A percentile compares a stretch with the other conserved stretches of the same genome.
phyloP scores from a whole-genome alignment of 2,113 vertebrate genomes.

The Chitala chitala region DNA sequence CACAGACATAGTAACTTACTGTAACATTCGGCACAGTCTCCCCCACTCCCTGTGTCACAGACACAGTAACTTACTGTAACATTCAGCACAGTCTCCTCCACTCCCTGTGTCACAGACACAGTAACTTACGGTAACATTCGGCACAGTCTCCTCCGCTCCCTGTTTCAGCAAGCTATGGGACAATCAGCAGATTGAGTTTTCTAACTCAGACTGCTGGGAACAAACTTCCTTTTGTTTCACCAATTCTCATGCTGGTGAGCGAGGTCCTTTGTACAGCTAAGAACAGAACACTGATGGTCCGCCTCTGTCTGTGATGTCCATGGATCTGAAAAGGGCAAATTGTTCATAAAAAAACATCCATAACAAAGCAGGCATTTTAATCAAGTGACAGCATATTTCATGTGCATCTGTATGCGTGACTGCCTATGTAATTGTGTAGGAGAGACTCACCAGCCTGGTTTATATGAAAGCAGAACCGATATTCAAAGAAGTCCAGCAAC shows the following conservation, averaged over 20 bases:
- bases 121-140: too few relatives aligned
- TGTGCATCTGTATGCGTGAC: not conserved
- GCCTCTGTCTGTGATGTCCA: not conserved
- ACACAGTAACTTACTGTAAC: too few relatives aligned
- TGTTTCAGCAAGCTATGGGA: not conserved
- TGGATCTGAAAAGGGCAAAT: not conserved
- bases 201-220: not conserved
- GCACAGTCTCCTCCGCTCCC: not conserved
- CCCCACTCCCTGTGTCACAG: too few relatives aligned
- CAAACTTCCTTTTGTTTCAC: conserved; percentile 4
- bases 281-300: not conserved
- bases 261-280: not conserved
- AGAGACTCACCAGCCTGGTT: not conserved
- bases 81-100: too few relatives aligned
- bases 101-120: too few relatives aligned
- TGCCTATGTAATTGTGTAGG: not conserved
- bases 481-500: not conserved
- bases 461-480: conserved; percentile 1
- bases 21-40: too few relatives aligned
- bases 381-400: not conserved
- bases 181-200: not conserved
- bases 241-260: not conserved
- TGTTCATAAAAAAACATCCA: not conserved
- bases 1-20: too few relatives aligned
- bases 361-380: not conserved